A percentile compares a stretch with the other conserved stretches of the same genome.
phyloP scores from a whole-genome alignment of 2,797 vertebrate genomes.

The Anguilla anguilla region DNA sequence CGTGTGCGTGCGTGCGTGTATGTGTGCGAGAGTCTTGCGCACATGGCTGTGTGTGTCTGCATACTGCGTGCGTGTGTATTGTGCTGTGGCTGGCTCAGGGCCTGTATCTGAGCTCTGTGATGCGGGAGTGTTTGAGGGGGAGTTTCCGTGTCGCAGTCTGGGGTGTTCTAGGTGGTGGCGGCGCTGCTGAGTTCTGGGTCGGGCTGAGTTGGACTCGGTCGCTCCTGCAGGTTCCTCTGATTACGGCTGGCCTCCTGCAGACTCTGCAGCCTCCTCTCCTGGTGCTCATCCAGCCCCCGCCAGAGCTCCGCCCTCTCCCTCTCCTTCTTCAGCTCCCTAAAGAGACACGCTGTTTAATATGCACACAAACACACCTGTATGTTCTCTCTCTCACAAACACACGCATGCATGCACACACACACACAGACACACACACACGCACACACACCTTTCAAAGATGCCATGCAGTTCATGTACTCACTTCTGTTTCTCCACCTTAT shows the following conservation, averaged over 20 bases:
- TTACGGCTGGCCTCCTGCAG: slow-evolving; percentile 80
- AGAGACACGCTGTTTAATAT: slow-evolving; percentile 24
- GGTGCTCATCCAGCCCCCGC: slow-evolving; percentile 83
- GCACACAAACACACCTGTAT: neutral
- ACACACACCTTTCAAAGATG: neutral
- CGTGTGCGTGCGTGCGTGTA: slow-evolving; percentile 18
- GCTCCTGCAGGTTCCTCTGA: slow-evolving; percentile 81
- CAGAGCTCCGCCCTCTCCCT: slow-evolving; percentile 83
- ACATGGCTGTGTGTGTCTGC: neutral
- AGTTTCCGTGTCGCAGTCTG: neutral
- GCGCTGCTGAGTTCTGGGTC: slow-evolving; percentile 50
- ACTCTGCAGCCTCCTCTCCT: slow-evolving; percentile 83
- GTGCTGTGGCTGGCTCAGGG: slow-evolving; percentile 9
- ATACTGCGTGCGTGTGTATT: neutral
- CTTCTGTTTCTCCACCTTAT: slow-evolving; percentile 95
- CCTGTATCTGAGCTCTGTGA: slow-evolving; percentile 15
- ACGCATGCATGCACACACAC: slow-evolving; percentile 11
- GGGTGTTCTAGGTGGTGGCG: slow-evolving; percentile 53
- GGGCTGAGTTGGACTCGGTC: slow-evolving; percentile 47
- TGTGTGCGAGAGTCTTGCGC: neutral
- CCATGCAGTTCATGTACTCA: slow-evolving; percentile 63
- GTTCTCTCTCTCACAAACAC: neutral
- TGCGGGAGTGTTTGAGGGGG: slow-evolving; percentile 9
- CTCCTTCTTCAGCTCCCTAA: slow-evolving; percentile 85
- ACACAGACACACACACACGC: slow-evolving; percentile 27